These are phyloP conservation scores for Tragelaphus scriptus DNA, from an alignment of 2,113 vertebrate genomes.

Conservation along the genomic window DNA sequence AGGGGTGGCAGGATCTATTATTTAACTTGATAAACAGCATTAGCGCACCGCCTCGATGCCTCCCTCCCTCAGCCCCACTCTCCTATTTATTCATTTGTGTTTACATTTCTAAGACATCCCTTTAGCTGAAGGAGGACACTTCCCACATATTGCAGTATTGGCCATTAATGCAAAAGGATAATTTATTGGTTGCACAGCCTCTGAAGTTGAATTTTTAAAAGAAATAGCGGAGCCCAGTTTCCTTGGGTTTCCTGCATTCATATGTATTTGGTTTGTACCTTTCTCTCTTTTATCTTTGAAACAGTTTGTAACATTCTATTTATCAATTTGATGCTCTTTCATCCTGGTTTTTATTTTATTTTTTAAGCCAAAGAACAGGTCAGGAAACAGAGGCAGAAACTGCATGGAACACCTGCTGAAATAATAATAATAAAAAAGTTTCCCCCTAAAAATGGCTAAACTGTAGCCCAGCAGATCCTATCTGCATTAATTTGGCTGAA, in stretches of 20 bases:
- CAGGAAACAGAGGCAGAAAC: slow-evolving; percentile 59
- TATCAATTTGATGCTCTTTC: slow-evolving; percentile 71
- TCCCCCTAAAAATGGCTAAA: slow-evolving; percentile 63
- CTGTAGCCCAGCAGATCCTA: slow-evolving; percentile 76
- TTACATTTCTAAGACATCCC: slow-evolving; percentile 76
- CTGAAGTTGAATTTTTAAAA: slow-evolving; percentile 72
- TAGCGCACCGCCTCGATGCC: background rate
- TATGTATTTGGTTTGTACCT: slow-evolving; percentile 60
- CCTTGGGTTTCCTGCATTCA: slow-evolving; percentile 30
- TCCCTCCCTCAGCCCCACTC: slow-evolving; percentile 30
- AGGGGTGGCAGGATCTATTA: slow-evolving; percentile 58
- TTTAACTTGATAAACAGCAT: slow-evolving; percentile 73
- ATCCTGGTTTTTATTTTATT: background rate
- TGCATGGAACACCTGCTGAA: slow-evolving; percentile 76
- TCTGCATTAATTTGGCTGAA: slow-evolving; percentile 80
- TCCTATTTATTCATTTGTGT: slow-evolving; percentile 73
- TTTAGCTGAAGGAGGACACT: slow-evolving; percentile 63
- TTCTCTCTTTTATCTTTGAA: slow-evolving; percentile 63
- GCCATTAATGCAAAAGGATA: slow-evolving; percentile 78
- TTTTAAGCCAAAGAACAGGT: slow-evolving; percentile 59
- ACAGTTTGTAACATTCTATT: slow-evolving; percentile 51
- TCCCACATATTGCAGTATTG: slow-evolving; percentile 54
- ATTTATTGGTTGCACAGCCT: slow-evolving; percentile 47
- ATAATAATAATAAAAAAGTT: slow-evolving; percentile 54
- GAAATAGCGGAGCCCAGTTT: background rate